Conservation (phyloP, 2,888 invertebrate genomes). For the Ephialtes manifestator region DNA sequence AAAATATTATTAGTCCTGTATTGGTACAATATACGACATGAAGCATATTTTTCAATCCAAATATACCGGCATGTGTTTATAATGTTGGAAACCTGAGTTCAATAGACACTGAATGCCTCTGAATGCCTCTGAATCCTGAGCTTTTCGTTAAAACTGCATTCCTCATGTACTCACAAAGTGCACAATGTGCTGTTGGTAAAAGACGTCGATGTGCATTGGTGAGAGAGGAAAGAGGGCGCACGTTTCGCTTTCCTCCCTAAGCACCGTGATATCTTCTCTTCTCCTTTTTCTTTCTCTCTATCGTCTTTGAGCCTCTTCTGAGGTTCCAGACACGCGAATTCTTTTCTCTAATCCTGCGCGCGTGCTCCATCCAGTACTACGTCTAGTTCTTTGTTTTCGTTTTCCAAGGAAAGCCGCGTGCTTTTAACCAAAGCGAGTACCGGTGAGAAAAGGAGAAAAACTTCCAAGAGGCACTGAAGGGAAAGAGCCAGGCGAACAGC, state of each 20-base stretch:
- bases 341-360: slow-evolving; percentile 6
- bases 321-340: slow-evolving; percentile 6
- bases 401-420: too few relatives aligned
- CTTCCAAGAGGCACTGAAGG: too few relatives aligned
- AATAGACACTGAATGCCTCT: not conserved
- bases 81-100: not conserved
- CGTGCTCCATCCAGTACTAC: not conserved
- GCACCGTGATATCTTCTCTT: not conserved
- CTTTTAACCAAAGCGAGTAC: too few relatives aligned
- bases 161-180: not conserved
- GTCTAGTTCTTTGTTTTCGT: too few relatives aligned
- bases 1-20: too few relatives aligned
- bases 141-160: not conserved
- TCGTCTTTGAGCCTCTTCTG: slow-evolving; percentile 11
- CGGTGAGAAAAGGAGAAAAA: too few relatives aligned
- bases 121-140: not conserved
- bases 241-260: slow-evolving; percentile 10
- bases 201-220: not conserved
- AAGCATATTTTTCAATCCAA: too few relatives aligned
- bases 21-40: too few relatives aligned
- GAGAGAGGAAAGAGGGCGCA: not conserved
- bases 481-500: too few relatives aligned
- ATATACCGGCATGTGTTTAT: too few relatives aligned
- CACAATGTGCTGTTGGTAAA: not conserved
- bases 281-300: not conserved